Conservation (phyloP, 2,888 invertebrate genomes). For the Limnephilus marmoratus region DNA sequence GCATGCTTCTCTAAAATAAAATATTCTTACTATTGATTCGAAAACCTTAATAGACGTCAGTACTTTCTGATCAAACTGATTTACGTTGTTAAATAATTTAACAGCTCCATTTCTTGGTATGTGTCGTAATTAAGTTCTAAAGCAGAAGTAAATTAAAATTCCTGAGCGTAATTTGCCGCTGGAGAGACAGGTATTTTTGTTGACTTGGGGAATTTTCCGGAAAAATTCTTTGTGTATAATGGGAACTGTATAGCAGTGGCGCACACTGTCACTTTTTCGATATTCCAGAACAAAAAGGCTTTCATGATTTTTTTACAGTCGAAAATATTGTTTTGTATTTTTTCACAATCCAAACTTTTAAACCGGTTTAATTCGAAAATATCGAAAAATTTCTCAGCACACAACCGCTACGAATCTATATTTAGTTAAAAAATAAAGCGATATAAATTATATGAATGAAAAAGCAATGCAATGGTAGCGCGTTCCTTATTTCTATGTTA, state of each 20-base stretch:
- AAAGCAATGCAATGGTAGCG: no score
- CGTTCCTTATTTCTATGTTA: no score
- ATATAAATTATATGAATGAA: neutral
- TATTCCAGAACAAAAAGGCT: neutral
- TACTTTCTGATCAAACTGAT: neutral
- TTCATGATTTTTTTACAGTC: neutral
- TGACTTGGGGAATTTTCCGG: neutral
- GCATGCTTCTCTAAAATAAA: neutral
- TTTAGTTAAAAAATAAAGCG: neutral
- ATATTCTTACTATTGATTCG: neutral
- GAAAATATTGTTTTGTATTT: neutral
- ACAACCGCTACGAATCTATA: neutral
- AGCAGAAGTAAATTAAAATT: neutral
- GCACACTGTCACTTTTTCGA: neutral
- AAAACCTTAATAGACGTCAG: neutral
- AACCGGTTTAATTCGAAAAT: neutral
- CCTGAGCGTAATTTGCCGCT: neutral
- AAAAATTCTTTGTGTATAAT: neutral
- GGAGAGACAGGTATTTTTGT: neutral
- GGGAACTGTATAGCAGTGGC: neutral
- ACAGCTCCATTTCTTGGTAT: neutral
- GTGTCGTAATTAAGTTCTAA: neutral
- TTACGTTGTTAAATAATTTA: neutral
- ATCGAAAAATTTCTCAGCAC: neutral
- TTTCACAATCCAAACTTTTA: neutral